Evolutionary conservation across 2,888 invertebrate species (phyloP).

Genomic region (Belgica antarctica): DNA sequence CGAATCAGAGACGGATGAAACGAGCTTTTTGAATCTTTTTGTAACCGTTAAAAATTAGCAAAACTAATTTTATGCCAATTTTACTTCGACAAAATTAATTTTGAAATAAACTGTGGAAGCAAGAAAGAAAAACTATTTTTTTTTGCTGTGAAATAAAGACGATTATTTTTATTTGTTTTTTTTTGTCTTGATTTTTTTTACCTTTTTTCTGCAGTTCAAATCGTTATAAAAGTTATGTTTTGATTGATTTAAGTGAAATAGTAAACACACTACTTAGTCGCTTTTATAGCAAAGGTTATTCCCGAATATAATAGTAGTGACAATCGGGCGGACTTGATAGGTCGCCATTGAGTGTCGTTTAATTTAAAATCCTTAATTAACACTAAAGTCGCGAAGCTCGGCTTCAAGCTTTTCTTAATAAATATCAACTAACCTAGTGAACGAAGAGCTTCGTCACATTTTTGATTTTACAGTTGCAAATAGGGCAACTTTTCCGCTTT

Average conservation of each 20-base stretch:
- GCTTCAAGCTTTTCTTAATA: background rate
- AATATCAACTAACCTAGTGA: conserved; percentile 46
- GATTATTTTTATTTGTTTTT: conserved; percentile 37
- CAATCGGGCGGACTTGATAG: conserved; percentile 28
- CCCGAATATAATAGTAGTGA: background rate
- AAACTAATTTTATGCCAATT: background rate
- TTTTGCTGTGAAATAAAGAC: conserved; percentile 41
- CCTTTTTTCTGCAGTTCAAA: background rate
- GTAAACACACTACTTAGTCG: conserved; percentile 34
- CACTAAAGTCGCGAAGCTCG: too few relatives aligned
- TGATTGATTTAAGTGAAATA: conserved; percentile 26
- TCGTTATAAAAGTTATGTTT: conserved; percentile 16
- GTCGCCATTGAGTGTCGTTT: conserved; percentile 34
- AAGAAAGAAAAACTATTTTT: background rate
- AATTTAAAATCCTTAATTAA: background rate
- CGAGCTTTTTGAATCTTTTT: too few relatives aligned
- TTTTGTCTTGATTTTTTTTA: background rate
- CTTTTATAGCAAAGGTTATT: background rate
- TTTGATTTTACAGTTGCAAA: conserved; percentile 67
- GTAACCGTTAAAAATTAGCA: too few relatives aligned
- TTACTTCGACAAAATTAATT: too few relatives aligned
- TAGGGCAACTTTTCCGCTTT: conserved; percentile 63
- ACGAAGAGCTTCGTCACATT: conserved; percentile 64
- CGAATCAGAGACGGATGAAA: too few relatives aligned
- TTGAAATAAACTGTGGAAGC: background rate